Evolutionary conservation across 2,888 invertebrate species (phyloP).

Genomic region (Nomada lathburiana): DNA sequence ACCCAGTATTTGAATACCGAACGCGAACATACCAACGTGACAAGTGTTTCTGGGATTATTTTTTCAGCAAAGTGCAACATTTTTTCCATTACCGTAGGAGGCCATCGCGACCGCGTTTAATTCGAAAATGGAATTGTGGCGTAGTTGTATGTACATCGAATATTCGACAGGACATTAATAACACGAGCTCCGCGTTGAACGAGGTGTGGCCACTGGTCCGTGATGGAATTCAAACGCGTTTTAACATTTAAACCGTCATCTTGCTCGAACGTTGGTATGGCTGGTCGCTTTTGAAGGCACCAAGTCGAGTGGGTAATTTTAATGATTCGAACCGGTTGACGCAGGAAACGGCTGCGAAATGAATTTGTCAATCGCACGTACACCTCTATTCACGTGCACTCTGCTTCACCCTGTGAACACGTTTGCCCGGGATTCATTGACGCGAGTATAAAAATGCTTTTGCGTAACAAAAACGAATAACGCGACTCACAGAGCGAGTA

Average conservation of each 20-base stretch:
- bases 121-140: slow-evolving; percentile 36
- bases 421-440: slow-evolving; percentile 25
- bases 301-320: slow-evolving; percentile 67
- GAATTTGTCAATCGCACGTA: slow-evolving; percentile 55
- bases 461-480: background rate
- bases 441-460: slow-evolving; percentile 3
- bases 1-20: too few species aligned
- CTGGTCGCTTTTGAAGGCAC: slow-evolving; percentile 55
- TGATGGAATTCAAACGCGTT: slow-evolving; percentile 46
- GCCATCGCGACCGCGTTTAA: slow-evolving; percentile 10
- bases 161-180: slow-evolving; percentile 44
- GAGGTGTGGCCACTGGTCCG: slow-evolving; percentile 32
- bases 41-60: background rate
- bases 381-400: background rate
- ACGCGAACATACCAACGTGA: too few species aligned
- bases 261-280: slow-evolving; percentile 39
- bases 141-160: slow-evolving; percentile 6
- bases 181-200: slow-evolving; percentile 31
- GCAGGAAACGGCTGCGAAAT: slow-evolving; percentile 58
- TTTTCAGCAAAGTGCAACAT: background rate
- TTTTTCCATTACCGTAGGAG: background rate
- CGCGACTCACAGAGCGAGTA: too few species aligned
- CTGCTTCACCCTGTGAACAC: background rate
- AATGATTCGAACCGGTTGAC: slow-evolving; percentile 61
- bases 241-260: slow-evolving; percentile 62